Base-by-base conservation (phyloP, 1,140 invertebrate species). In the Lutraria rhynchaena region DNA sequence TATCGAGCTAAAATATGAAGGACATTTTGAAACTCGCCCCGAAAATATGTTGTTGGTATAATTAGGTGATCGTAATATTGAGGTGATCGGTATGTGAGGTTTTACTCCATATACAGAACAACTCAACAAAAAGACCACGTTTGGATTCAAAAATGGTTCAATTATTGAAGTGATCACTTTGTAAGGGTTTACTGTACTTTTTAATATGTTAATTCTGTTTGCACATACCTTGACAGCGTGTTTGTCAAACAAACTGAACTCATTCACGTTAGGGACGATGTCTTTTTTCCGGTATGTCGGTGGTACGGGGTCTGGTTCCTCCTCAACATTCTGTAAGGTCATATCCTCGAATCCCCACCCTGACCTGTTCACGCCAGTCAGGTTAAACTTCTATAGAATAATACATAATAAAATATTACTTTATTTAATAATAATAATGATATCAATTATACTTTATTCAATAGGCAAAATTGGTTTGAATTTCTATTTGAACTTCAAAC, bases 261-360 rank as follows among this genome's bases (percentile, higher is more conserved):
- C 61, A 19, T 57, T 37, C 5, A 67, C 22, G 24, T 80, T 80
- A 9, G 61, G 76, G 3, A 80, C 76, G 35, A 80, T 80, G 37
- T 80, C 76, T 41, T 67, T 65, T 33, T 80, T 80, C 31, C 76
- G 51, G 53, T 80, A 80, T 22, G 76, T 80, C 19, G 76, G 76
- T n/a, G 76, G 76, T 22, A 4, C 31, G 1, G 76, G 76, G 1
- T 69, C 63, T 9, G 76, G 76, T 24, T 80, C 76, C 5, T 22
- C 35, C 24, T 49, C 53, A 13, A 69, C 3, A 0, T 80, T 65
- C 53, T 65, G 49, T n/a, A 70, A 63, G n/a, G 27, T 31, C 4
- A 57, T 15, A 27, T 75, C 57, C 31, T 80, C 76, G 22, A 60
- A 55, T 7, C 33, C 76, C 76, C 76, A 80, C 15, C 76, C 76